Percentiles rank a stretch among this genome's conserved stretches.
These are phyloP conservation scores for Tylochromis polylepis DNA, from an alignment of 2,113 vertebrate genomes.

Conservation along the genomic window DNA sequence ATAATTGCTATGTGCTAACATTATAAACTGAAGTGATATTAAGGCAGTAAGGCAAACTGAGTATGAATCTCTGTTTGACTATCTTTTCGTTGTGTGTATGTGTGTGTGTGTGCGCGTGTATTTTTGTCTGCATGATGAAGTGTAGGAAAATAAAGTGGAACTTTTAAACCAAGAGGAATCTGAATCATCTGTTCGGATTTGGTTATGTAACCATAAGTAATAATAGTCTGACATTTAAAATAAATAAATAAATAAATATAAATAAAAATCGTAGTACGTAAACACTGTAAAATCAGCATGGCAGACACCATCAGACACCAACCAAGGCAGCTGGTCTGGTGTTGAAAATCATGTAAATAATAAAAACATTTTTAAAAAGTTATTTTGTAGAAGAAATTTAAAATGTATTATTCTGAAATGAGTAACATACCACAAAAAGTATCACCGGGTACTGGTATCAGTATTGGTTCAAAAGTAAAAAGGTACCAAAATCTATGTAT, in stretches of 20 bases:
- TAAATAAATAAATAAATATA: neutral
- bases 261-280: fast-evolving
- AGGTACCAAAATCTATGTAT: neutral
- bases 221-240: neutral
- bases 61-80: neutral
- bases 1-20: neutral
- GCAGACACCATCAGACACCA: neutral
- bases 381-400: neutral
- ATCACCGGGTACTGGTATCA: neutral
- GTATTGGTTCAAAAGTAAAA: neutral
- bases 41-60: neutral
- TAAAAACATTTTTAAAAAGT: fast-evolving
- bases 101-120: too few relatives aligned
- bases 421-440: neutral
- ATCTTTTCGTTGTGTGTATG: neutral
- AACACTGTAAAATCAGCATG: neutral
- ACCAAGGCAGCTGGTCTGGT: neutral
- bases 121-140: neutral
- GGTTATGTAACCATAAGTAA: neutral
- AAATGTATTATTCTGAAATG: neutral
- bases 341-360: neutral
- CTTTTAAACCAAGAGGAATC: neutral
- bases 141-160: neutral
- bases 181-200: neutral
- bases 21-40: neutral